These are phyloP conservation scores for Sapajus apella DNA, from an alignment of 2,113 vertebrate species.

Conservation along the genomic window DNA sequence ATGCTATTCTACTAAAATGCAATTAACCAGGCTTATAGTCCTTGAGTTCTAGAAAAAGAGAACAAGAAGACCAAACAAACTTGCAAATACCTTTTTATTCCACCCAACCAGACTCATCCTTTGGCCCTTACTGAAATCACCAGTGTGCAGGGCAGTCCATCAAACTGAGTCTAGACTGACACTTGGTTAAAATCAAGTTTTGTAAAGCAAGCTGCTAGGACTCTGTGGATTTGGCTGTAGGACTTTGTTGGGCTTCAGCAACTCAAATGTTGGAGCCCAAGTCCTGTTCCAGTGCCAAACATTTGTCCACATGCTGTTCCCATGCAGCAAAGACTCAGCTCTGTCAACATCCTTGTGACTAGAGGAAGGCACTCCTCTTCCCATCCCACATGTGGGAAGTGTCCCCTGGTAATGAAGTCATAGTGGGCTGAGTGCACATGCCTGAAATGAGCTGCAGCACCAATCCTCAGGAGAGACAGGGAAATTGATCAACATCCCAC, in stretches of 20 bases:
- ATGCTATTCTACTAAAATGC: neutral
- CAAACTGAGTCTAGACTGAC: slow-evolving; percentile 49
- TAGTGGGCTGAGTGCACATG: slow-evolving; percentile 37
- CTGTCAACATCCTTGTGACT: slow-evolving; percentile 77
- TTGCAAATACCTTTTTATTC: neutral
- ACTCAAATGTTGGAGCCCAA: slow-evolving; percentile 75
- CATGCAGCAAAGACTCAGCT: slow-evolving; percentile 69
- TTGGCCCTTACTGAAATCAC: neutral
- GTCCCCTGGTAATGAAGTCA: slow-evolving; percentile 82
- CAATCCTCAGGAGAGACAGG: neutral
- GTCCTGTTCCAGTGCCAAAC: slow-evolving; percentile 78
- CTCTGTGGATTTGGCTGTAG: slow-evolving; percentile 76
- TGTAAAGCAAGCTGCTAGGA: slow-evolving; percentile 70
- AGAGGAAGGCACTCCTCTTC: slow-evolving; percentile 72
- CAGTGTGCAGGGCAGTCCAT: neutral
- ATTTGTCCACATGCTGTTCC: slow-evolving; percentile 80
- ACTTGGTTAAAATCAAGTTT: slow-evolving; percentile 55
- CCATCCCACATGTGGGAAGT: slow-evolving; percentile 65
- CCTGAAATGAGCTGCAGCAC: slow-evolving; percentile 42
- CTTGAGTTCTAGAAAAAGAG: neutral
- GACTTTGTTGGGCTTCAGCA: slow-evolving; percentile 67
- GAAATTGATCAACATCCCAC: neutral
- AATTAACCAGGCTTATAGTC: neutral
- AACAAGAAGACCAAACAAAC: neutral
- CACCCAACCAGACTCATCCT: neutral